These are phyloP conservation scores for Virgularia gustaviana DNA, from an alignment of 92 coral and sea anemone genomes.

Conservation along the genomic window DNA sequence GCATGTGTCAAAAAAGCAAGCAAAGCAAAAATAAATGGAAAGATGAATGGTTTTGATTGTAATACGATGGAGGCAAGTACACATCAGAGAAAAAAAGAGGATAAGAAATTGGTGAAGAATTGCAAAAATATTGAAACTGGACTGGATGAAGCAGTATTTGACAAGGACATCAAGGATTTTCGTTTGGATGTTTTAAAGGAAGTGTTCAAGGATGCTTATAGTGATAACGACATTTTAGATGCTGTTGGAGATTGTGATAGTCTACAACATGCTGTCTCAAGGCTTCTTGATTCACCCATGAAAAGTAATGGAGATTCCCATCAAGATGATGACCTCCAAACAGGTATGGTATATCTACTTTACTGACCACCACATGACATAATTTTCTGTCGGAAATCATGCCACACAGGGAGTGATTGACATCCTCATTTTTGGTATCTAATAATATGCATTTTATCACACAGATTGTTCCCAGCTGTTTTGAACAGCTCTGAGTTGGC, in stretches of 20 bases:
- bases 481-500: too few species aligned
- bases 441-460: too few species aligned
- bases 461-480: too few species aligned
- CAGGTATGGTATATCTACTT: background rate
- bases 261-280: constrained; percentile 31
- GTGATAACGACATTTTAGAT: constrained; percentile 2
- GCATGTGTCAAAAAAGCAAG: background rate
- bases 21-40: background rate
- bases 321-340: background rate
- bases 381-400: too few species aligned
- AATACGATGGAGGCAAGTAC: too few species aligned
- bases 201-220: background rate
- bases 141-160: background rate
- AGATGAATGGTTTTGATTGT: background rate
- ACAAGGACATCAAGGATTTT: background rate
- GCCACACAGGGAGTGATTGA: too few species aligned
- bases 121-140: background rate
- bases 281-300: constrained; percentile 15
- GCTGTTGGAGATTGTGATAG: constrained; percentile 19
- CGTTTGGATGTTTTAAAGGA: constrained; percentile 3
- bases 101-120: too few species aligned
- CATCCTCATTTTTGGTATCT: too few species aligned
- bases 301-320: background rate
- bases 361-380: too few species aligned
- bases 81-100: constrained; percentile 63